These are phyloP conservation scores for Heterodera schachtii DNA, from an alignment of 1,140 invertebrate species.

Conservation along the genomic window DNA sequence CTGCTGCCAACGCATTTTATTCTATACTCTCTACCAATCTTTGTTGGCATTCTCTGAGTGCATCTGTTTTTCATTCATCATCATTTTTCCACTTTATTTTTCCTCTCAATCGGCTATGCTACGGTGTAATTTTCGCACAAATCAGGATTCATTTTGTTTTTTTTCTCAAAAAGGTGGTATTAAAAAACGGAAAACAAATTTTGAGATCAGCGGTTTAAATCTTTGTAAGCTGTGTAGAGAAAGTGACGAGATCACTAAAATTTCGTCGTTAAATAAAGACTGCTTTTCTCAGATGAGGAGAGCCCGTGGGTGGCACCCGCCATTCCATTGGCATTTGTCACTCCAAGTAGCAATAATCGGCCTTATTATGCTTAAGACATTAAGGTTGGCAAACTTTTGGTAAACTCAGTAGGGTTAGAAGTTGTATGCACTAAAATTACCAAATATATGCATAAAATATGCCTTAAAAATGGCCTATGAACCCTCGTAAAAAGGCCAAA, in stretches of 20 bases:
- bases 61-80: not conserved
- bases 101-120: constrained; percentile 24
- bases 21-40: not conserved
- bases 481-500: no score
- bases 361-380: constrained; percentile 82
- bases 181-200: constrained; percentile 4
- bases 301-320: no score
- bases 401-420: no score
- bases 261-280: not conserved
- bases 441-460: no score
- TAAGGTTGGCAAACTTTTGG: not conserved
- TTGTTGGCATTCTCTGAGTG: constrained; percentile 26
- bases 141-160: constrained; percentile 28
- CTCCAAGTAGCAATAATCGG: constrained; percentile 84
- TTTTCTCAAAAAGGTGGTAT: constrained; percentile 7
- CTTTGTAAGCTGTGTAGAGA: not conserved
- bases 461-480: no score
- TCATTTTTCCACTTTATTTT: not conserved
- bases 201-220: constrained; percentile 2
- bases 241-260: not conserved
- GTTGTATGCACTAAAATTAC: no score
- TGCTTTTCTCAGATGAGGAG: not conserved
- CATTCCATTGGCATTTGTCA: not conserved
- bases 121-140: constrained; percentile 27
- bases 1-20: constrained; percentile 23